Evolutionary conservation across 2,888 invertebrate species (phyloP), one percentile per base, ranked within the genome.

Genomic region (Troides oblongomaculatus): DNA sequence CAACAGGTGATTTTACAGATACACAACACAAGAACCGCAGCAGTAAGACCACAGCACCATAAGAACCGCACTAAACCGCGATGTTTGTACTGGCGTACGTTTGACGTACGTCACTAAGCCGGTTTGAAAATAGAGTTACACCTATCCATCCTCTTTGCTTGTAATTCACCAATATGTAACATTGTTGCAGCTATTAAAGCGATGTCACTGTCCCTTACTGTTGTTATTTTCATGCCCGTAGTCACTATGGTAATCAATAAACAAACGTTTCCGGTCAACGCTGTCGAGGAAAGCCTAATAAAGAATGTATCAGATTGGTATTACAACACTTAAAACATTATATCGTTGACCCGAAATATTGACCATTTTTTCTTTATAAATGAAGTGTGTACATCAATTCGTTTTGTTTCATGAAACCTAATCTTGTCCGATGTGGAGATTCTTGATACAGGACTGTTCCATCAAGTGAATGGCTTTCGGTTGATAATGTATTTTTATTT

Each of bases 191-290:
- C 62, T 66, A 21, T 53, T 59, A 46, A 66, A 63, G 14, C 46
- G 56, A 39, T 43, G 30, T 58, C 62, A 71, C 68, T 62, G 59
- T 59, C 62, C 65, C 50, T 14, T 61, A 64, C 57, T 70, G 70
- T 70, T 70, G 61, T 66, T 70, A 36, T 70, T 70, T 61, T 36
- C 43, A 18, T 63, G 50, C 58, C 57, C 64, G 14, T 53, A 53
- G 85, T 88, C 73, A 78, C 77, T 77, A 84, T 83, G 82, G 78
- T 71, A 71, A 86, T 80, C 71, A 72, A 72, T 81, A 79, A 84
- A 83, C 84, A 82, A 73, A 76, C 79, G 74, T 74, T 80, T 78
- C 79, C 82, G 80, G 80, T 50, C 53, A 59, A 53, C 10, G 60
- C 60, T 60, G 23, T 30, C 56, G 30, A 17, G 46, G 8, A 46